phyloP scores from a whole-genome alignment of 1,140 invertebrate species.

The Leptinotarsa defecta region DNA sequence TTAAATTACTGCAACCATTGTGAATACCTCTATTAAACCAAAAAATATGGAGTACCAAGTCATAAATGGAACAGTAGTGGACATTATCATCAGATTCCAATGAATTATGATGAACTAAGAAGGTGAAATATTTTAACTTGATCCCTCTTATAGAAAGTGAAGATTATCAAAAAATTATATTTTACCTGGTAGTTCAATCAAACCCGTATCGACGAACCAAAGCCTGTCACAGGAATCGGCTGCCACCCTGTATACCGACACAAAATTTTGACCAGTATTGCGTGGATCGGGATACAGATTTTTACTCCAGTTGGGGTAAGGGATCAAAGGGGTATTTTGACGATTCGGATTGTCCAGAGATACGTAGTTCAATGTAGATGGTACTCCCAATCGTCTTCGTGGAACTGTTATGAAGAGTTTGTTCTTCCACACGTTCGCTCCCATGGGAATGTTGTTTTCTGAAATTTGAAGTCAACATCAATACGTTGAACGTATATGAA shows the following conservation, averaged over 20 bases:
- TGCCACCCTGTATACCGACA: conserved; percentile 70
- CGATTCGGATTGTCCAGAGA: conserved; percentile 52
- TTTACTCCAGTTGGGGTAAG: conserved; percentile 66
- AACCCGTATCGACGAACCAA: conserved; percentile 76
- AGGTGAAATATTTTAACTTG: too few species aligned
- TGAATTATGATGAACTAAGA: too few species aligned
- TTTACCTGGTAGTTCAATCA: conserved; percentile 59
- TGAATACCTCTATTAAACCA: too few species aligned
- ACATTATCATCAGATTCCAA: too few species aligned
- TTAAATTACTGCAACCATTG: too few species aligned
- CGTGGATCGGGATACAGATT: conserved; percentile 61
- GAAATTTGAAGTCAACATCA: conserved; percentile 26
- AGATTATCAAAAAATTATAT: not conserved
- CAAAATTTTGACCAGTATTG: conserved; percentile 52
- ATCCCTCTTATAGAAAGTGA: too few species aligned
- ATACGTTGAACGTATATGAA: too few species aligned
- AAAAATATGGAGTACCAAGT: too few species aligned
- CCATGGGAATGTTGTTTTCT: conserved; percentile 76
- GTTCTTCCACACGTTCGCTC: conserved; percentile 67
- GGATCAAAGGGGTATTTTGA: conserved; percentile 59
- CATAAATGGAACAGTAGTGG: too few species aligned
- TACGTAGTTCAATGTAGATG: conserved; percentile 73
- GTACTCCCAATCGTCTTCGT: conserved; percentile 67
- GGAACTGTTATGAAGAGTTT: conserved; percentile 75
- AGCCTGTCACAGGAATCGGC: conserved; percentile 71